Percentiles rank a stretch among this genome's conserved stretches.
Conservation (phyloP, 2,888 invertebrate species). For the Ametastegia equiseti region DNA sequence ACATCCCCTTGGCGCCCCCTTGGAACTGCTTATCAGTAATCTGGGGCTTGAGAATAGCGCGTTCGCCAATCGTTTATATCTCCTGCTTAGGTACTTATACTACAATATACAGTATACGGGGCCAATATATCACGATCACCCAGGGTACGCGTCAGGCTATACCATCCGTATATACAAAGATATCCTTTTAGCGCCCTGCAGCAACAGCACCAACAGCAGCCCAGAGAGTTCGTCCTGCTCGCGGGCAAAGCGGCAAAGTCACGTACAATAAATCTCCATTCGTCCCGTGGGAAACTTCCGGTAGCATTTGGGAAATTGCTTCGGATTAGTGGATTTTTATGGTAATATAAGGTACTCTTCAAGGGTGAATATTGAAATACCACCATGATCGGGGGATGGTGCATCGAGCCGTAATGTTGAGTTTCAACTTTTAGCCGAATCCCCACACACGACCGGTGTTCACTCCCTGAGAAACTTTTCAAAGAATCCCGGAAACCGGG, state of each 20-base stretch:
- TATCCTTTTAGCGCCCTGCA: conserved; percentile 21
- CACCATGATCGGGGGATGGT: background rate
- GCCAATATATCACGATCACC: conserved; percentile 21
- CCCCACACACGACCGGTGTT: background rate
- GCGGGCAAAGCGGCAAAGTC: conserved; percentile 45
- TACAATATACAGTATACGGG: conserved; percentile 8
- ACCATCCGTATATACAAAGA: conserved; percentile 5
- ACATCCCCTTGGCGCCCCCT: conserved; percentile 38
- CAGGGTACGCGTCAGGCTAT: background rate
- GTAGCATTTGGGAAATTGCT: conserved; percentile 57
- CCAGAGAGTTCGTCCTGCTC: conserved; percentile 7
- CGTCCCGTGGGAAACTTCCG: conserved; percentile 63
- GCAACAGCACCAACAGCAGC: too few relatives aligned
- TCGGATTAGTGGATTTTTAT: conserved; percentile 68
- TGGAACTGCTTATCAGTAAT: conserved; percentile 35
- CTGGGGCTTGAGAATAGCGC: conserved; percentile 45
- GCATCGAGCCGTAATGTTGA: conserved; percentile 40
- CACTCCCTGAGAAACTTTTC: conserved; percentile 8
- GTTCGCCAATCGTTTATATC: conserved; percentile 39
- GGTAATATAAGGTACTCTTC: conserved; percentile 60
- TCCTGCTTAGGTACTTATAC: conserved; percentile 25
- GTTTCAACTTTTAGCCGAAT: conserved; percentile 16
- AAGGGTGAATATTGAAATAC: conserved; percentile 55
- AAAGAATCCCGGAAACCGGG: conserved; percentile 14
- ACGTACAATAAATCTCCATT: conserved; percentile 65